A percentile compares a stretch with the other conserved stretches of the same genome.
These are phyloP conservation scores for Alces alces DNA, from an alignment of 2,113 vertebrate genomes.

Conservation along the genomic window DNA sequence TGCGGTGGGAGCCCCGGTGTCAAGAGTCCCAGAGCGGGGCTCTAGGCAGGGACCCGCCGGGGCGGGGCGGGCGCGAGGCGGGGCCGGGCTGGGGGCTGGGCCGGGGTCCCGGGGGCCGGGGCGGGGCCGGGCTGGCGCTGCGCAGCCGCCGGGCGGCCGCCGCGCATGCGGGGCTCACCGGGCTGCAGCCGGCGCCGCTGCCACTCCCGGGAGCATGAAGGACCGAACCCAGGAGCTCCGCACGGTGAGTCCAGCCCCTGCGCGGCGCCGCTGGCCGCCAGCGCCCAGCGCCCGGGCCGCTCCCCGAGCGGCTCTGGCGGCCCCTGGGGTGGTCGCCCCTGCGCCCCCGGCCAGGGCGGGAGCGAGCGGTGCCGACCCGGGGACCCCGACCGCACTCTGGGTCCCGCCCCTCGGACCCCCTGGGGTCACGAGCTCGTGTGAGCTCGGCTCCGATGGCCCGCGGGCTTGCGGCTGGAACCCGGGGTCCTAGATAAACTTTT, in stretches of 20 bases:
- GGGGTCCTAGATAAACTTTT: slow-evolving; percentile 55
- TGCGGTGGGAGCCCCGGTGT: background rate
- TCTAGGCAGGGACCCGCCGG: background rate
- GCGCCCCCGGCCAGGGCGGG: background rate
- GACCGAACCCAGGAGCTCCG: slow-evolving; percentile 77
- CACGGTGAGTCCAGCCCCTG: slow-evolving; percentile 61
- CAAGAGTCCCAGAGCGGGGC: rapidly evolving
- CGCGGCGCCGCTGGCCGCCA: background rate
- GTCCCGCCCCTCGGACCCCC: slow-evolving; percentile 47
- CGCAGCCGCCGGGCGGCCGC: slow-evolving; percentile 63
- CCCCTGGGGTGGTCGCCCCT: background rate
- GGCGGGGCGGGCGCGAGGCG: background rate
- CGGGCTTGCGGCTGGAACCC: background rate
- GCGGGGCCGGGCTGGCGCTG: slow-evolving; percentile 59
- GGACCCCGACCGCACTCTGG: background rate
- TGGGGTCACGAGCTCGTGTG: background rate
- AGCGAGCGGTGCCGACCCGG: background rate
- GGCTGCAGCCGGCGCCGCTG: slow-evolving; percentile 58
- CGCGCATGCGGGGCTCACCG: slow-evolving; percentile 67
- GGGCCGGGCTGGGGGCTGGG: slow-evolving; percentile 18
- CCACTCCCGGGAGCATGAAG: slow-evolving; percentile 75
- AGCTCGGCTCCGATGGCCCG: background rate
- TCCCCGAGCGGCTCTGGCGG: background rate
- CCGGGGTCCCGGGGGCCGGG: slow-evolving; percentile 61
- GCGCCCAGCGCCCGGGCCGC: background rate